A percentile compares a stretch with the other conserved stretches of the same genome.
These are phyloP conservation scores for Acronicta aceris DNA, from an alignment of 2,888 invertebrate species.

Conservation along the genomic window DNA sequence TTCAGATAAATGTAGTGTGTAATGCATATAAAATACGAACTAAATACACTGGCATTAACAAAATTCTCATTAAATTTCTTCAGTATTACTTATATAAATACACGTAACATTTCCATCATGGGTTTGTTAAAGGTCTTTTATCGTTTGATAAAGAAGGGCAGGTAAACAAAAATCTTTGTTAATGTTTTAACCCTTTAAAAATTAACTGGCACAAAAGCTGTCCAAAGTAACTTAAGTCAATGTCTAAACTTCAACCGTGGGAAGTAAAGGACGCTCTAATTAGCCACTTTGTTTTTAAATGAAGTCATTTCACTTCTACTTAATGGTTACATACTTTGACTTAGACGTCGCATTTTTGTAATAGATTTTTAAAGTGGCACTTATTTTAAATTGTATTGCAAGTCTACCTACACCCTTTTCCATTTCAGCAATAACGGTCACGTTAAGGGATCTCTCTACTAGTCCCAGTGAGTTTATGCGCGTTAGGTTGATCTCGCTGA, in stretches of 20 bases:
- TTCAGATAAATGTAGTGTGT: constrained; percentile 13
- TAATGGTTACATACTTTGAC: constrained; percentile 16
- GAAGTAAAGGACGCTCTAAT: constrained; percentile 39
- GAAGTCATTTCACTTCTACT: constrained; percentile 36
- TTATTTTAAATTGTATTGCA: not conserved
- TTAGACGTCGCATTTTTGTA: constrained; percentile 3
- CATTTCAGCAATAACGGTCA: too few relatives aligned
- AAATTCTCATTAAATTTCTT: constrained; percentile 1
- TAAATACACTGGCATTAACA: not conserved
- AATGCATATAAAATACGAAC: constrained; percentile 10
- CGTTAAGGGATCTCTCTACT: too few relatives aligned
- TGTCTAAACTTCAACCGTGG: constrained; percentile 49
- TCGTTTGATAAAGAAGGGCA: constrained; percentile 9
- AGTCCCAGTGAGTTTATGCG: too few relatives aligned
- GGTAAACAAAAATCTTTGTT: constrained; percentile 32
- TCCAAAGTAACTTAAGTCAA: constrained; percentile 44
- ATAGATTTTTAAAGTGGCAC: constrained; percentile 3
- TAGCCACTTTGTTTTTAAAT: constrained; percentile 42
- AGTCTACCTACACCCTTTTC: not conserved
- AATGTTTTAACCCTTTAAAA: constrained; percentile 46
- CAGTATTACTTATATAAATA: not conserved
- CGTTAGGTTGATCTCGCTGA: too few relatives aligned
- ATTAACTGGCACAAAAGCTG: constrained; percentile 40
- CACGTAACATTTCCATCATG: constrained; percentile 13
- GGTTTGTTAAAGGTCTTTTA: not conserved